Evolutionary conservation across 1,140 invertebrate genomes (phyloP).

Genomic region (Piezodorus guildinii): DNA sequence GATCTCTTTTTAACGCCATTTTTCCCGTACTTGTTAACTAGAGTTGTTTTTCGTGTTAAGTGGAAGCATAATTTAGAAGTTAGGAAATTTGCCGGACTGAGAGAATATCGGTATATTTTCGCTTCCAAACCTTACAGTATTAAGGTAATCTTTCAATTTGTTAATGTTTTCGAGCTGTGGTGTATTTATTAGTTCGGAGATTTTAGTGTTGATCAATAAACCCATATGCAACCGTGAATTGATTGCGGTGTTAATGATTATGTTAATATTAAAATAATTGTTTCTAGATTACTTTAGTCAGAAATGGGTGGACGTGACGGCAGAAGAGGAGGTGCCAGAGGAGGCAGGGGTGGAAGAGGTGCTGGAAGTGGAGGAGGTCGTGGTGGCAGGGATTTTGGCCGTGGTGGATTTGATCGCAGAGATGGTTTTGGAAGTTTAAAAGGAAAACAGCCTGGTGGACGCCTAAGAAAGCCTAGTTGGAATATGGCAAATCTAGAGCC

Average conservation of each 20-base stretch:
- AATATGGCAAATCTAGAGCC: constrained; percentile 59
- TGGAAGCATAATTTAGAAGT: neutral
- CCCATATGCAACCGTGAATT: no score
- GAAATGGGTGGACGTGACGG: constrained; percentile 3
- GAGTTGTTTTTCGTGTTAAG: neutral
- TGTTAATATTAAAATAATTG: no score
- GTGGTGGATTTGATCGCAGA: constrained; percentile 23
- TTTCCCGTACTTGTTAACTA: neutral
- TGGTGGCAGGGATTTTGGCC: constrained; percentile 27
- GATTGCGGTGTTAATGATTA: no score
- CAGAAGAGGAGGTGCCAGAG: constrained; percentile 17
- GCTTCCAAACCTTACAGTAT: neutral
- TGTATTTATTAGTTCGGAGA: no score
- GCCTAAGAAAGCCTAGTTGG: constrained; percentile 74
- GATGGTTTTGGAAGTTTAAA: constrained; percentile 30
- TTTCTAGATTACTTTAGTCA: neutral
- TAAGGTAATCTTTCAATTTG: neutral
- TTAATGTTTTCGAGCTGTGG: no score
- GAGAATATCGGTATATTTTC: neutral
- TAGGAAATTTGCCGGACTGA: neutral
- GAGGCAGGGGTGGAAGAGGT: constrained; percentile 19
- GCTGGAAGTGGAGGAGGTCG: constrained; percentile 18
- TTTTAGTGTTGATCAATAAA: constrained; percentile 3
- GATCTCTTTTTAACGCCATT: constrained; percentile 2
- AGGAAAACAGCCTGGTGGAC: constrained; percentile 54